Evolutionary conservation across 2,113 vertebrate genomes (phyloP), one percentile per base, ranked within the genome.

Genomic region (Leuciscus idus): DNA sequence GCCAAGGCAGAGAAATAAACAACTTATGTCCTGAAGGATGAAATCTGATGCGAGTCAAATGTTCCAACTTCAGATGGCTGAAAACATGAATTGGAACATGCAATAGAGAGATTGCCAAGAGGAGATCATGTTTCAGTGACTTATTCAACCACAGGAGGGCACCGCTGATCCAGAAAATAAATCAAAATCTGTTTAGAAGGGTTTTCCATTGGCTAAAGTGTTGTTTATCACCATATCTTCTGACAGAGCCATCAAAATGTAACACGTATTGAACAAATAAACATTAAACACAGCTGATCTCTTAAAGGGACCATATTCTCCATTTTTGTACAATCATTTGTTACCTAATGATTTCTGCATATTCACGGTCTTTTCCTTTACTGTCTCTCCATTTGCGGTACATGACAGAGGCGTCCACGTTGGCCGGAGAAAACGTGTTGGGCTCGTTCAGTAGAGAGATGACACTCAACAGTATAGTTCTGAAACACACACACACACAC

Each of bases 371-470:
- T 86, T 95, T 95, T 86, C 93, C 95, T 89, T 95, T 95, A 91
- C 95, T 95, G 84, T 95, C 95, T 81, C 93, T 94, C 95, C 95
- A 95, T 84, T 95, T 95, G 61, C 95, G 95, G 88, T 95, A 95
- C 95, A 95, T 95, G 88, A 95, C 95, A 0, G 95, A 95, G 62
- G 95, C 94, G 0, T 95, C 95, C 82, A 95, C 95, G 12, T 95
- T 95, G 73, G 95, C 95, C 15, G 95, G 95, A 36, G 95, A 95
- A 89, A 95, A 95, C 21, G 95, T 95, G 92, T 95, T 95, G 30
- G 95, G 95, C 79, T 95, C 95, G 43, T 95, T 95, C 86, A 95
- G 88, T 83, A 95, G 90, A 0, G 95, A 95, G 81, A 95, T 95
- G 68, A 95, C 95, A 64, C 95, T 95, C 85, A 95, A 90, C 86